phyloP scores from a whole-genome alignment of 2,113 vertebrate genomes.

The Oncorhynchus keta region DNA sequence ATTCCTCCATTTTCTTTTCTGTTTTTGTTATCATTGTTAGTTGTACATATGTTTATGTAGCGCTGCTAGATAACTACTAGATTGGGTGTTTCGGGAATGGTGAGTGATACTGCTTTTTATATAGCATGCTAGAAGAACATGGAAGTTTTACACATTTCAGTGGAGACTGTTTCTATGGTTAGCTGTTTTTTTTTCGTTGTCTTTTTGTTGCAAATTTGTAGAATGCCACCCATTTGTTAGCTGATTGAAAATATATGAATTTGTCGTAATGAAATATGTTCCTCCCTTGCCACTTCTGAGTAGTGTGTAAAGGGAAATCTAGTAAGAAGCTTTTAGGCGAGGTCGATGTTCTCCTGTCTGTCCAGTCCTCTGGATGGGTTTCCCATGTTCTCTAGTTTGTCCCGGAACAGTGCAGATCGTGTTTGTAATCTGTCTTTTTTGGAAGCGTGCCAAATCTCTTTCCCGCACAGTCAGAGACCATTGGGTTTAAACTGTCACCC shows the following conservation, averaged over 20 bases:
- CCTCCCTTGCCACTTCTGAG: constrained; percentile 13
- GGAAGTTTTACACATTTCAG: constrained; percentile 49
- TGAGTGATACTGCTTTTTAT: constrained; percentile 22
- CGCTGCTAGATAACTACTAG: not conserved
- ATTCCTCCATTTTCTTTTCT: constrained; percentile 31
- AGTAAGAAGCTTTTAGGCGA: not conserved
- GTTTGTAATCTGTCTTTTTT: not conserved
- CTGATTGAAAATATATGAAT: constrained; percentile 2
- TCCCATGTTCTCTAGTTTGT: not conserved
- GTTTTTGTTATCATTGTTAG: constrained; percentile 29
- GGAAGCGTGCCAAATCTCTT: not conserved
- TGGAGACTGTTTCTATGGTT: constrained; percentile 47
- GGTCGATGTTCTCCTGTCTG: not conserved
- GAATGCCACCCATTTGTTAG: not conserved
- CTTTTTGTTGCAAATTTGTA: not conserved
- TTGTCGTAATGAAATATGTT: not conserved
- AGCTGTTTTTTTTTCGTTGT: constrained; percentile 37
- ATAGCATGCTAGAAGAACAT: constrained; percentile 34
- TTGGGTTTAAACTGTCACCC: not conserved
- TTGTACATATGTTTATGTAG: constrained; percentile 30
- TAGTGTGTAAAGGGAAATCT: too few species aligned
- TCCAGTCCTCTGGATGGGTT: not conserved
- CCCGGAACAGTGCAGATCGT: not conserved
- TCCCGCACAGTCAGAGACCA: not conserved
- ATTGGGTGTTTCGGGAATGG: constrained; percentile 34